A percentile compares a stretch with the other conserved stretches of the same genome.
Conservation (phyloP, 2,888 invertebrate species). For the Rhingia rostrata region DNA sequence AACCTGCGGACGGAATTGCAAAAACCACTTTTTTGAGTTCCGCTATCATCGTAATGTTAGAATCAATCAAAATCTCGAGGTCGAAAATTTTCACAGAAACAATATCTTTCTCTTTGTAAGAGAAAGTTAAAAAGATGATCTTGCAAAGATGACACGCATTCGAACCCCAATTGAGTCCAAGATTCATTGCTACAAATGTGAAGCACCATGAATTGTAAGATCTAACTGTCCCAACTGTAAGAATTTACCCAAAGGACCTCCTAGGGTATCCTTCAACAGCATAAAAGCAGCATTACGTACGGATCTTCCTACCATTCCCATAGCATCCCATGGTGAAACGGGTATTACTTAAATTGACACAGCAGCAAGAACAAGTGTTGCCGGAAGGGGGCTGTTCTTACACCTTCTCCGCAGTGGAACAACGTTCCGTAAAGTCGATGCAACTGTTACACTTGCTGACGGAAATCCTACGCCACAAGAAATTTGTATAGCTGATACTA, state of each 20-base stretch:
- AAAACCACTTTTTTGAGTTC: no score
- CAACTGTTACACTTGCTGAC: constrained; percentile 22
- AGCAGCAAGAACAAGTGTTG: constrained; percentile 28
- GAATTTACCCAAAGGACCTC: constrained; percentile 9
- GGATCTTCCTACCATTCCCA: constrained; percentile 16
- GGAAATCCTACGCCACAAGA: constrained; percentile 6
- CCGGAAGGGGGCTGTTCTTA: constrained; percentile 23
- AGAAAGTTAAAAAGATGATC: not conserved
- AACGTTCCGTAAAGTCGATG: constrained; percentile 1
- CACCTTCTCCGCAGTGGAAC: constrained; percentile 25
- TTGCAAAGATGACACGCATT: no score
- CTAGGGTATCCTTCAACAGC: constrained; percentile 21
- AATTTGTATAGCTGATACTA: constrained; percentile 22
- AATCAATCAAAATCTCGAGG: no score
- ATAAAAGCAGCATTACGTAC: constrained; percentile 13
- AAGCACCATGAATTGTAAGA: not conserved
- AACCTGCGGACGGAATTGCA: no score
- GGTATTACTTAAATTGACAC: constrained; percentile 10
- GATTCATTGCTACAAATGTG: constrained; percentile 11
- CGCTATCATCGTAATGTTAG: no score
- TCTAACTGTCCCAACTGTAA: constrained; percentile 36
- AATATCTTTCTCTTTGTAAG: no score
- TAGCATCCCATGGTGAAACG: no score
- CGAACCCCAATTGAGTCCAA: not conserved
- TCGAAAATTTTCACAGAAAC: no score